Percentiles rank a stretch among this genome's conserved stretches.
phyloP scores from a whole-genome alignment of 2,113 vertebrate genomes.

The Ictidomys tridecemlineatus region DNA sequence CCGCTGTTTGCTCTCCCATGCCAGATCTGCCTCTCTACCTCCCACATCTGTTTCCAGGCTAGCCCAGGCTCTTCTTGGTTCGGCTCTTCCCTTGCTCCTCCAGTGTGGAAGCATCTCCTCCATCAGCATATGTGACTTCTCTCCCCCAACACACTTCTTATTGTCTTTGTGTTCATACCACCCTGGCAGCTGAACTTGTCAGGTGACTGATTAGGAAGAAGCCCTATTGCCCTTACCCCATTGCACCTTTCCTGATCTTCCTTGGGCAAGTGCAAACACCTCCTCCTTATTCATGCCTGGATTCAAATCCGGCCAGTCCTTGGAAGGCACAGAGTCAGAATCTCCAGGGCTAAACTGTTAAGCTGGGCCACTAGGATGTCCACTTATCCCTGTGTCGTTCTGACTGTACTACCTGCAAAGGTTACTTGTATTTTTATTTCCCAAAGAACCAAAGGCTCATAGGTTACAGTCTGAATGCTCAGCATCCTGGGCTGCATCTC shows the following conservation, averaged over 20 bases:
- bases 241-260: not conserved
- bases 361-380: not conserved
- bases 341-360: not conserved
- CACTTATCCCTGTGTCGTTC: not conserved
- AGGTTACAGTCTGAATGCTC: not conserved
- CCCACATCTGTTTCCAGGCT: fast-evolving
- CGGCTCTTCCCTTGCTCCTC: no score
- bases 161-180: no score
- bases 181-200: not conserved
- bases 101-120: not conserved
- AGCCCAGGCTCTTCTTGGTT: not conserved
- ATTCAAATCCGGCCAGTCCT: fast-evolving
- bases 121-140: not conserved
- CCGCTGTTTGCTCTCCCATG: not conserved
- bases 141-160: not conserved
- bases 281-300: not conserved
- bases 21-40: not conserved
- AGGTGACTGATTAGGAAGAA: not conserved
- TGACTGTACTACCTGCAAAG: not conserved
- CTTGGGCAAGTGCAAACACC: fast-evolving
- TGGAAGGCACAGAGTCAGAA: not conserved
- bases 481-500: not conserved
- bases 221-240: fast-evolving
- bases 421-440: constrained; percentile 54
- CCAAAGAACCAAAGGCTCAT: constrained; percentile 71